Percentiles rank a stretch among this genome's conserved stretches.
phyloP scores from a whole-genome alignment of 2,888 invertebrate species.

The Lydus trimaculatus region DNA sequence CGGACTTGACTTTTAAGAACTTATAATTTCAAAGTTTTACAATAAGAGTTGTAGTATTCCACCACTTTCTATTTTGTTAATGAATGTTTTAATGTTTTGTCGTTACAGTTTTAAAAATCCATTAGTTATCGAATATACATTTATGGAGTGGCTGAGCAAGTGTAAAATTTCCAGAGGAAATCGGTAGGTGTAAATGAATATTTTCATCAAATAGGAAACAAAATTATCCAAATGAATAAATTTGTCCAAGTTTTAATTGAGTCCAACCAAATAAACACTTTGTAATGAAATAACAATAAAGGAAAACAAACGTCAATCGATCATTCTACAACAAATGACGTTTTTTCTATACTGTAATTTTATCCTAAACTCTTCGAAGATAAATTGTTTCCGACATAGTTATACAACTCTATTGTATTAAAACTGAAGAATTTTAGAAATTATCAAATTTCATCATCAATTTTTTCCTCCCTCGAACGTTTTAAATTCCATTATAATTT shows the following conservation, averaged over 20 bases:
- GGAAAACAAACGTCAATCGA: neutral
- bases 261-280: neutral
- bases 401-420: neutral
- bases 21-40: neutral
- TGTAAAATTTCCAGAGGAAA: no score
- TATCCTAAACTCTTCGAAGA: neutral
- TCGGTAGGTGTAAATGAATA: no score
- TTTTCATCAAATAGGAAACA: no score
- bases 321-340: neutral
- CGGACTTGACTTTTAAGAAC: no score
- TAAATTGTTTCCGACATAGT: constrained; percentile 3
- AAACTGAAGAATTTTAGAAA: neutral
- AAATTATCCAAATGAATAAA: neutral
- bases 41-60: neutral
- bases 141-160: no score
- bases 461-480: neutral
- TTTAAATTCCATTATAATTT: neutral
- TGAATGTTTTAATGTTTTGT: neutral
- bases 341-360: neutral
- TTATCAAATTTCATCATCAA: constrained; percentile 3
- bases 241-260: neutral
- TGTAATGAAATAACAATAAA: neutral
- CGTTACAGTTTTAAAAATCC: neutral
- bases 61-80: neutral
- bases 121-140: neutral